phyloP scores from a whole-genome alignment of 2,888 invertebrate genomes.

The Endotricha flammealis region DNA sequence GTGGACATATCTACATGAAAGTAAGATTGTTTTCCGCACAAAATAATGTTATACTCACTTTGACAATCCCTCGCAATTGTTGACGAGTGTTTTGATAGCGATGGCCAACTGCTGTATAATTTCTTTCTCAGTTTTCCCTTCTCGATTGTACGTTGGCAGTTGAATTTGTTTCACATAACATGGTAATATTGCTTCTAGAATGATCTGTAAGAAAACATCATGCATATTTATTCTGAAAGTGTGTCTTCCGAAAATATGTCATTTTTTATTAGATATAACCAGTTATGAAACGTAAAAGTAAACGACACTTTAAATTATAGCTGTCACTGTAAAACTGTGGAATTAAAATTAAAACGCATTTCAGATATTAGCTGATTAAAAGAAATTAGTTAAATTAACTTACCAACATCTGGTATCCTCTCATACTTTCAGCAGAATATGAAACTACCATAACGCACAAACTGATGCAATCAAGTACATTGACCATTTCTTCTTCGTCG shows the following conservation, averaged over 20 bases:
- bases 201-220: constrained; percentile 81
- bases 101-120: constrained; percentile 95
- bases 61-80: constrained; percentile 96
- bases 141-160: constrained; percentile 90
- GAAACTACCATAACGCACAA: constrained; percentile 99
- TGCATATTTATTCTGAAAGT: too few relatives aligned
- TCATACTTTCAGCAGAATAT: constrained; percentile 96
- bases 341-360: too few relatives aligned
- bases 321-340: too few relatives aligned
- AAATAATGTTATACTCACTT: constrained; percentile 80
- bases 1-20: too few relatives aligned
- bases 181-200: constrained; percentile 96
- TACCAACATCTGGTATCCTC: constrained; percentile 95
- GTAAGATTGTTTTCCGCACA: too few relatives aligned
- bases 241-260: too few relatives aligned
- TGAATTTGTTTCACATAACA: constrained; percentile 97
- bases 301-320: too few relatives aligned
- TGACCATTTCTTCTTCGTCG: constrained; percentile 98
- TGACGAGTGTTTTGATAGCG: constrained; percentile 95
- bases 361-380: too few relatives aligned
- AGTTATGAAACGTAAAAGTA: too few relatives aligned
- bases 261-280: too few relatives aligned
- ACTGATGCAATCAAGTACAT: constrained; percentile 97
- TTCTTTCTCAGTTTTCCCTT: constrained; percentile 95
- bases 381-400: constrained; percentile 40